Evolutionary conservation across 2,797 vertebrate genomes (phyloP).

Genomic region (Acropternis orthonyx): DNA sequence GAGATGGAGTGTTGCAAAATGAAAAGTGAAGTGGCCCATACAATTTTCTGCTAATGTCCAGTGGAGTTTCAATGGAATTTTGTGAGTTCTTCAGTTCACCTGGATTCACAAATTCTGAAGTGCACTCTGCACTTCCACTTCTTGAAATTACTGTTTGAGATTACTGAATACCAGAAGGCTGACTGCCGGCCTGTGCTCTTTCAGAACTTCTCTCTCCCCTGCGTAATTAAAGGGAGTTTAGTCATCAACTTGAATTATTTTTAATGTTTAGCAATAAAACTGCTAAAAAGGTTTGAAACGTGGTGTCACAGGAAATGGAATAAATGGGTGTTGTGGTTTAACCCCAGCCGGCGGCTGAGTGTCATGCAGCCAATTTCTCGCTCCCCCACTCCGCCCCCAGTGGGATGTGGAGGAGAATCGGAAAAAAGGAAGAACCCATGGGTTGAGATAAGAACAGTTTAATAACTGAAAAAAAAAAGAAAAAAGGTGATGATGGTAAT

Average conservation of each 20-base stretch:
- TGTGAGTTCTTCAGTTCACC: background rate
- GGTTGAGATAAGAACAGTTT: background rate
- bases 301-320: background rate
- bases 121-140: background rate
- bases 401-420: background rate
- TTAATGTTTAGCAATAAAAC: background rate
- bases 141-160: background rate
- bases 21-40: background rate
- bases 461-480: background rate
- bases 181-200: background rate
- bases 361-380: accelerated
- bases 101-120: background rate
- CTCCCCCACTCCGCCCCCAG: accelerated
- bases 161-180: background rate
- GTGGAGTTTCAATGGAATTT: background rate
- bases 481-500: background rate
- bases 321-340: background rate
- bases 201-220: background rate
- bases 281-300: background rate
- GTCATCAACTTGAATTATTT: background rate
- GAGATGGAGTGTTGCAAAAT: background rate
- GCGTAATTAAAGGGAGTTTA: background rate
- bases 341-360: background rate
- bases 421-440: background rate
- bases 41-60: background rate